phyloP scores from a whole-genome alignment of 2,113 vertebrate genomes.

The Peromyscus polionotus region DNA sequence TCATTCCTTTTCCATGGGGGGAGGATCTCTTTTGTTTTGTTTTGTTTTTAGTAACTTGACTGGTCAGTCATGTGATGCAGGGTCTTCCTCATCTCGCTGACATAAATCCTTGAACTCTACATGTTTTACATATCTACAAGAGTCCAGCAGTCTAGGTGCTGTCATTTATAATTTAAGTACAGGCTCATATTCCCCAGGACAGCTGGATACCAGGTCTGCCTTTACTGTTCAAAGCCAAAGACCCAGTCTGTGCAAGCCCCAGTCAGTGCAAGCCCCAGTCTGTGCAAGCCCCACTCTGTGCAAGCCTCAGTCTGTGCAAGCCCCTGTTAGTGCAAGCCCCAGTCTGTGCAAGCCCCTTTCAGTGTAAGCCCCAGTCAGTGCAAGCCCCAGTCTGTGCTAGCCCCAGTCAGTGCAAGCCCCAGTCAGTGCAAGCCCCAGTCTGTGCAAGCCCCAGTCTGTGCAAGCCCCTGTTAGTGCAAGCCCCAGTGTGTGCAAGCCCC shows the following conservation, averaged over 20 bases:
- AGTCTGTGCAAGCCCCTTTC: too few species aligned
- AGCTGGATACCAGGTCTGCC: neutral
- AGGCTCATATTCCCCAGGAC: constrained; percentile 13
- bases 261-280: too few species aligned
- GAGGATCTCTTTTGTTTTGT: neutral
- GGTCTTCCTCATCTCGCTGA: neutral
- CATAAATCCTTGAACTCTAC: neutral
- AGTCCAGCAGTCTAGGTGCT: neutral
- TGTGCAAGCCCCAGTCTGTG: constrained; percentile 14
- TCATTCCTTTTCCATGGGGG: neutral
- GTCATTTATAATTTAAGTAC: constrained; percentile 50
- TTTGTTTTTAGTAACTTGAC: too few species aligned
- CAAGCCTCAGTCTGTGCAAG: too few species aligned
- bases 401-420: neutral
- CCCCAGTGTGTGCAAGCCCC: neutral
- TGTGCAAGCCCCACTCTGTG: too few species aligned
- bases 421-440: too few species aligned
- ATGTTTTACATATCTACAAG: constrained; percentile 9
- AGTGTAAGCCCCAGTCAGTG: too few species aligned
- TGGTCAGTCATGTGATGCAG: neutral
- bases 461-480: too few species aligned
- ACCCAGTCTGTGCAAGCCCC: neutral
- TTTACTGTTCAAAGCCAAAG: constrained; percentile 47
- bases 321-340: too few species aligned
- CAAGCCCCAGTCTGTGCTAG: neutral